Evolutionary conservation across 2,113 vertebrate genomes (phyloP).

Genomic region (Apaloderma vittatum): DNA sequence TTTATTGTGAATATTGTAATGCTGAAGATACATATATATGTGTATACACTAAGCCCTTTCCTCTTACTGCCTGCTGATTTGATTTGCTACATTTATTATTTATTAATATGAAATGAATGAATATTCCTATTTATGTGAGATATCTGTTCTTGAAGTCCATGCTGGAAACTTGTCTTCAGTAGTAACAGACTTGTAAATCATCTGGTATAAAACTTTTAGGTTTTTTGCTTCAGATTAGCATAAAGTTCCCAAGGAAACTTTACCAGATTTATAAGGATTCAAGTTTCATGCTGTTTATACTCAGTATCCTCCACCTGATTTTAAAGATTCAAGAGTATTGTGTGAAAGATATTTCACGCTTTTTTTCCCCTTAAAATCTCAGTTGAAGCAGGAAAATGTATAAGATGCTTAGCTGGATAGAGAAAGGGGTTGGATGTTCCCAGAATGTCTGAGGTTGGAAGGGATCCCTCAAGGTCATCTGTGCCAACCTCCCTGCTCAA

Average conservation of each 20-base stretch:
- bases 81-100: slow-evolving; percentile 13
- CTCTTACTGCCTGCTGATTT: background rate
- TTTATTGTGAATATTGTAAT: background rate
- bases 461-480: background rate
- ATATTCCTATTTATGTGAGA: background rate
- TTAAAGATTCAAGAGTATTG: background rate
- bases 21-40: background rate
- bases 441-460: background rate
- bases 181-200: background rate
- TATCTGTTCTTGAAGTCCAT: background rate
- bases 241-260: background rate
- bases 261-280: accelerated
- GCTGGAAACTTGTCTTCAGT: background rate
- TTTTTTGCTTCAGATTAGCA: background rate
- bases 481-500: background rate
- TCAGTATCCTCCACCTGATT: background rate
- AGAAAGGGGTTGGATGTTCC: background rate
- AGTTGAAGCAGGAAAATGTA: background rate
- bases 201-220: background rate
- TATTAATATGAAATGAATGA: background rate
- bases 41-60: background rate
- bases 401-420: background rate
- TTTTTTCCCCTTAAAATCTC: background rate
- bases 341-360: accelerated
- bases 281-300: background rate